Evolutionary conservation across 2,888 invertebrate genomes (phyloP).

Genomic region (Candidula unifasciata): DNA sequence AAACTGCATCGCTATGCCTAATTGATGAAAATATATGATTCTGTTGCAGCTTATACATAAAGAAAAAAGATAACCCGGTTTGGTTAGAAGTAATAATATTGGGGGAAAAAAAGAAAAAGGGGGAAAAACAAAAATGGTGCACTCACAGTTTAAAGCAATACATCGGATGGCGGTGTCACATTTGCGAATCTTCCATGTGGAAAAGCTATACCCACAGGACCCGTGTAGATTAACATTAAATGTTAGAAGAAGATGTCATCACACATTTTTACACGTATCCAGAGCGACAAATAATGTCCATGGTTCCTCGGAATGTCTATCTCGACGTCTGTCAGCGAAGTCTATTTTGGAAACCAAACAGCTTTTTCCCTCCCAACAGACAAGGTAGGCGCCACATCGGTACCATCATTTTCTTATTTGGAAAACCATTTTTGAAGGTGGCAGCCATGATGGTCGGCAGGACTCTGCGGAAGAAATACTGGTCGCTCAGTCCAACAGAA

Average conservation of each 20-base stretch:
- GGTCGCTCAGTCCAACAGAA: conserved; percentile 74
- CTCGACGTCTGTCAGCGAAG: background rate
- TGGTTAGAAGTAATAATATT: too few species aligned
- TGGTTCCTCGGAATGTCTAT: background rate
- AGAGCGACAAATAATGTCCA: background rate
- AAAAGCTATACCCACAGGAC: too few species aligned
- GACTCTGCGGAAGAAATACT: conserved; percentile 79
- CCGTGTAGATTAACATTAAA: too few species aligned
- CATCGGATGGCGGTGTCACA: background rate
- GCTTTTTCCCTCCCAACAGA: conserved; percentile 44
- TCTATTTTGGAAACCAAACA: background rate
- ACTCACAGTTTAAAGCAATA: background rate
- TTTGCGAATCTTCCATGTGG: background rate
- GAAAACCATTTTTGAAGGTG: conserved; percentile 62
- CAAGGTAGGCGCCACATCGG: conserved; percentile 47
- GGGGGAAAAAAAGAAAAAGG: too few species aligned
- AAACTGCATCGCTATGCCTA: too few species aligned
- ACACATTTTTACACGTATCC: background rate
- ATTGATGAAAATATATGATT: too few species aligned
- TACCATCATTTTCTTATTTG: conserved; percentile 59
- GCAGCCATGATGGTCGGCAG: conserved; percentile 60
- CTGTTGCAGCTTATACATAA: too few species aligned
- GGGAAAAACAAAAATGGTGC: background rate
- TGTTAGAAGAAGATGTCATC: background rate
- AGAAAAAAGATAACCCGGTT: too few species aligned